Evolutionary conservation across 2,888 invertebrate species (phyloP).

Genomic region (Gastrophysa polygoni): DNA sequence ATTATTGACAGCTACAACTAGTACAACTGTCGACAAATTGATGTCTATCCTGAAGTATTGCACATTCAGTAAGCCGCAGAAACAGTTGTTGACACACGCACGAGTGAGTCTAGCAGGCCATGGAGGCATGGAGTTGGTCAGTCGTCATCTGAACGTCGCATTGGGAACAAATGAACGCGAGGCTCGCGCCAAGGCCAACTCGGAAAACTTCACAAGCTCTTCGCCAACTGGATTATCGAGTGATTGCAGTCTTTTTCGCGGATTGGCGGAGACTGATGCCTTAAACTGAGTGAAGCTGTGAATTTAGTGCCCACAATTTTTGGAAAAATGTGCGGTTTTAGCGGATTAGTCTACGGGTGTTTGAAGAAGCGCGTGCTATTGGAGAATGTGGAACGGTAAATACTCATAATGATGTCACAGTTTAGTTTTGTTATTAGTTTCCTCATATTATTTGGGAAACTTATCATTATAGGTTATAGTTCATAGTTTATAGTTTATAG

Average conservation of each 20-base stretch:
- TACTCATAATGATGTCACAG: background rate
- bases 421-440: too few species aligned
- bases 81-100: slow-evolving; percentile 30
- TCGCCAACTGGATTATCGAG: slow-evolving; percentile 11
- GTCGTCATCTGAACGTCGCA: slow-evolving; percentile 49
- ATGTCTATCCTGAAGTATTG: too few species aligned
- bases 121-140: slow-evolving; percentile 41
- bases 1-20: too few species aligned
- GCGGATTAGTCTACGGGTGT: slow-evolving; percentile 6
- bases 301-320: slow-evolving; percentile 17
- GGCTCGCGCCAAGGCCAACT: slow-evolving; percentile 30
- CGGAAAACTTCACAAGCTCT: slow-evolving; percentile 27
- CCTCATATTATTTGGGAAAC: too few species aligned
- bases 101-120: slow-evolving; percentile 33
- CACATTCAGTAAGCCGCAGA: background rate
- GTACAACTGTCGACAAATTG: too few species aligned
- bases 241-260: background rate
- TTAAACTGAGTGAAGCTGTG: slow-evolving; percentile 23
- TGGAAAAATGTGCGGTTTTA: slow-evolving; percentile 28
- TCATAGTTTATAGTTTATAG: too few species aligned
- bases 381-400: slow-evolving; percentile 25
- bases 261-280: slow-evolving; percentile 9
- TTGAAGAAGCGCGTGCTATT: slow-evolving; percentile 12
- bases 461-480: too few species aligned
- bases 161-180: slow-evolving; percentile 43